Evolutionary conservation across 2,113 vertebrate species (phyloP), one percentile per base, ranked within the genome.

Genomic region (Alces alces): DNA sequence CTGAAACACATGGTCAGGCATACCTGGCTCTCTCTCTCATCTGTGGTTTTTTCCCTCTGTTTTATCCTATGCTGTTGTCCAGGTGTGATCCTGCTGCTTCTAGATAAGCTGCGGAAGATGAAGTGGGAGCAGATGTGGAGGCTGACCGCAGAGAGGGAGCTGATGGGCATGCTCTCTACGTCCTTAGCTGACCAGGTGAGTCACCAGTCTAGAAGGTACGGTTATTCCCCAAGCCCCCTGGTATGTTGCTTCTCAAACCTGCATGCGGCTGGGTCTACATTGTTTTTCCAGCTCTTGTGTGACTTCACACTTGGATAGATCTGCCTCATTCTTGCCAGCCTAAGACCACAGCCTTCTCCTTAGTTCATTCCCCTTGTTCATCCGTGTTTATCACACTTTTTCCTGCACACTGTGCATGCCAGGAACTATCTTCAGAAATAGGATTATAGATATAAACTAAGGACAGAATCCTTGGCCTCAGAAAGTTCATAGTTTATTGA

Each of bases 51-150:
- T 16, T 5, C 6, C 10, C 66, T 47, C 12, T 80, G 12, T 36
- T 55, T 39, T 93, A 1, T 76, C 28, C 73, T n/a, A 0, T 76
- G 57, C 64, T 52, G 45, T 66, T 58, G 66, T 96, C 23, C 97
- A 99, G 99, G 99, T 25, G 99, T 99, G 96, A 99, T 99, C 98
- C 95, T 99, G 95, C 99, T 99, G 91, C 99, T 99, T 60, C 98
- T 99, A 7, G 99, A 99, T 97, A 99, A 99, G 96, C 98, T 99
- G 39, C 98, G 99, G 96, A 99, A 99, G 98, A 99, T 99, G 98
- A 99, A 99, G 70, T 99, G 99, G 99, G 99, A 99, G 96, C 99
- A 99, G 99, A 99, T 99, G 99, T 99, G 99, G 99, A 99, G 99
- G 70, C 98, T 99, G 95, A 99, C 99, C 0, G 99, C 99, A 1